Conservation (phyloP, 2,888 invertebrate genomes). For the Philereme transversata region DNA sequence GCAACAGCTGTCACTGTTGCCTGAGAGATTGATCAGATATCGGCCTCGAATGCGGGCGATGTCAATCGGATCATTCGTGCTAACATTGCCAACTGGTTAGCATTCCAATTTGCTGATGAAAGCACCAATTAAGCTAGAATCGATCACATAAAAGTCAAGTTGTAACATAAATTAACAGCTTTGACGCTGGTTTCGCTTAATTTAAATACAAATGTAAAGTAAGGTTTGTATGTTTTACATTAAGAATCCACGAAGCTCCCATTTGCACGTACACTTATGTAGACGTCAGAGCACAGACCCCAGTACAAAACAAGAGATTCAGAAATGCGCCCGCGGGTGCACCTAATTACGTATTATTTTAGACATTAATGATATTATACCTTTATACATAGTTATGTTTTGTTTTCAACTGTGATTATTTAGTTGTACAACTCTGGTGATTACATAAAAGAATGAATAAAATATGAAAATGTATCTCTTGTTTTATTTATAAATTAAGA, state of each 20-base stretch:
- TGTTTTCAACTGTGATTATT: slow-evolving; percentile 85
- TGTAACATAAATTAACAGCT: slow-evolving; percentile 1
- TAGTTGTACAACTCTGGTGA: slow-evolving; percentile 85
- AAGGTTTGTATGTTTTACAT: slow-evolving; percentile 3
- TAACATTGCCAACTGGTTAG: slow-evolving; percentile 20
- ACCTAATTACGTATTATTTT: slow-evolving; percentile 61
- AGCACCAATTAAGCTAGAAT: slow-evolving; percentile 12
- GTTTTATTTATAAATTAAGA: slow-evolving; percentile 47
- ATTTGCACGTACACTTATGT: slow-evolving; percentile 7
- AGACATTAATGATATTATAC: slow-evolving; percentile 65
- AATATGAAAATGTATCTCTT: slow-evolving; percentile 61
- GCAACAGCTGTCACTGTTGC: slow-evolving; percentile 14
- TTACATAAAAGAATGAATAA: slow-evolving; percentile 84
- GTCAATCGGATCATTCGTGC: slow-evolving; percentile 15
- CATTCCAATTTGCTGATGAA: slow-evolving; percentile 20
- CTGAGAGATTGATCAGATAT: slow-evolving; percentile 16
- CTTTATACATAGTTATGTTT: slow-evolving; percentile 74
- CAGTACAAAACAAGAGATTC: slow-evolving; percentile 28
- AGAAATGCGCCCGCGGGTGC: slow-evolving; percentile 40
- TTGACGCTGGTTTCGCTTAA: slow-evolving; percentile 3
- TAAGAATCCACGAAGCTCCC: slow-evolving; percentile 10
- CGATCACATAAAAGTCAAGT: slow-evolving; percentile 14
- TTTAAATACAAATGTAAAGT: slow-evolving; percentile 2
- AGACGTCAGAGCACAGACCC: slow-evolving; percentile 30
- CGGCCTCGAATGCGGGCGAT: slow-evolving; percentile 15